A percentile compares a stretch with the other conserved stretches of the same genome.
These are phyloP conservation scores for Eublepharis macularius DNA, from an alignment of 2,113 vertebrate genomes.

Conservation along the genomic window DNA sequence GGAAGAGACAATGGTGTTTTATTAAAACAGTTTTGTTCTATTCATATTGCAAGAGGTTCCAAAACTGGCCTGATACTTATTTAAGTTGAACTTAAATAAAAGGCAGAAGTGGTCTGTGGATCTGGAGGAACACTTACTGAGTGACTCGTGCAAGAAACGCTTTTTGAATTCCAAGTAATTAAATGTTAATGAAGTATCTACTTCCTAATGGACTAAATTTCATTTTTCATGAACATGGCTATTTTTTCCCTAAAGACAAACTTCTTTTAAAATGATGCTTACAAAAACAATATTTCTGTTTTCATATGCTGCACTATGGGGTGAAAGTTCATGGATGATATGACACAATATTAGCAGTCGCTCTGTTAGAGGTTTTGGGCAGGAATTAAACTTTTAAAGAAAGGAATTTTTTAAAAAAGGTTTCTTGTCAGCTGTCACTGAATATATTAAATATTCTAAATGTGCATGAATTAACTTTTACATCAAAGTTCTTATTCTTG, in stretches of 20 bases:
- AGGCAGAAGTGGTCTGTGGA: constrained; percentile 42
- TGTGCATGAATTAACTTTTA: background rate
- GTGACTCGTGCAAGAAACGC: constrained; percentile 62
- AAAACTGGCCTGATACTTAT: constrained; percentile 49
- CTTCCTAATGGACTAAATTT: constrained; percentile 46
- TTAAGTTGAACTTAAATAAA: constrained; percentile 57
- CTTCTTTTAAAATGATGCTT: constrained; percentile 11
- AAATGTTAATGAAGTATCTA: constrained; percentile 64
- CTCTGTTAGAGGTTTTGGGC: constrained; percentile 32
- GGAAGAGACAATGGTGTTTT: background rate
- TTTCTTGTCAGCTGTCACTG: background rate
- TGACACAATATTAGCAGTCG: constrained; percentile 28
- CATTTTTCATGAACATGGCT: constrained; percentile 53
- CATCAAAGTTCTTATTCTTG: background rate
- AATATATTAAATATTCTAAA: background rate
- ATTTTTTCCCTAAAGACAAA: constrained; percentile 46
- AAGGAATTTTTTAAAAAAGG: background rate
- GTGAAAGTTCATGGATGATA: constrained; percentile 27
- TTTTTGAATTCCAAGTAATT: constrained; percentile 62
- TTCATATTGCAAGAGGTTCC: constrained; percentile 49
- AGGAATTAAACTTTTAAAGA: constrained; percentile 22
- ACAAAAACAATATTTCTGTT: constrained; percentile 12
- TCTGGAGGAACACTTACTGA: constrained; percentile 63
- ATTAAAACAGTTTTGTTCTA: constrained; percentile 47
- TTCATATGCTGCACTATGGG: background rate